Conservation (phyloP, 2,113 vertebrate species). For the Synchiropus splendidus region DNA sequence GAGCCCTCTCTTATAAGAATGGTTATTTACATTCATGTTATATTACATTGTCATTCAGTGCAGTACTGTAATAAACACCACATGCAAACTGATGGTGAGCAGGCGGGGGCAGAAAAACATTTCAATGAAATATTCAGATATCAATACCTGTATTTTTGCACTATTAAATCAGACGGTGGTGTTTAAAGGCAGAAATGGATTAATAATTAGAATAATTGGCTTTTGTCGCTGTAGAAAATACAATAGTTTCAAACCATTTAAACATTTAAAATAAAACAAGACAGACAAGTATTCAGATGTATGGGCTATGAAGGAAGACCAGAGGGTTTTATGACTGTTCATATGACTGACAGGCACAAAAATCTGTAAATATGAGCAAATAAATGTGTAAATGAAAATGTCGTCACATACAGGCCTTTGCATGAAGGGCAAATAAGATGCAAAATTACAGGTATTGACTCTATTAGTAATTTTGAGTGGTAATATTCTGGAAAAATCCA, state of each 20-base stretch:
- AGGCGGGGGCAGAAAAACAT: slow-evolving; percentile 25
- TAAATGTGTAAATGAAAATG: no score
- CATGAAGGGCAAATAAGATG: no score
- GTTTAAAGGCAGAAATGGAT: not conserved
- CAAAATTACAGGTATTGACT: no score
- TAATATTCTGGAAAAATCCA: no score
- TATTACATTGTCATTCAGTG: slow-evolving; percentile 66
- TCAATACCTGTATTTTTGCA: slow-evolving; percentile 14
- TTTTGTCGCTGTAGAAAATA: not conserved
- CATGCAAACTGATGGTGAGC: slow-evolving; percentile 62
- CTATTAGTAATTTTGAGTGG: no score
- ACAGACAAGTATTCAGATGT: no score
- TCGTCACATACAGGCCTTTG: no score
- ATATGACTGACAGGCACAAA: no score
- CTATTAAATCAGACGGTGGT: not conserved
- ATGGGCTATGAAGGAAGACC: no score
- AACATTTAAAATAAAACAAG: not conserved
- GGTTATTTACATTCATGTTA: slow-evolving; percentile 68
- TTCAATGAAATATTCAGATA: slow-evolving; percentile 2
- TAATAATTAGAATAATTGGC: not conserved
- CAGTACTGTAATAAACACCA: slow-evolving; percentile 60
- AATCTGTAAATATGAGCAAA: no score
- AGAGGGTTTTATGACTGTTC: no score
- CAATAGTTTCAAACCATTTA: not conserved
- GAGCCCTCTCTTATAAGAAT: slow-evolving; percentile 27